Percentiles rank a stretch among this genome's conserved stretches.
Conservation (phyloP, 2,113 vertebrate species). For the Trematocara nigrifrons region DNA sequence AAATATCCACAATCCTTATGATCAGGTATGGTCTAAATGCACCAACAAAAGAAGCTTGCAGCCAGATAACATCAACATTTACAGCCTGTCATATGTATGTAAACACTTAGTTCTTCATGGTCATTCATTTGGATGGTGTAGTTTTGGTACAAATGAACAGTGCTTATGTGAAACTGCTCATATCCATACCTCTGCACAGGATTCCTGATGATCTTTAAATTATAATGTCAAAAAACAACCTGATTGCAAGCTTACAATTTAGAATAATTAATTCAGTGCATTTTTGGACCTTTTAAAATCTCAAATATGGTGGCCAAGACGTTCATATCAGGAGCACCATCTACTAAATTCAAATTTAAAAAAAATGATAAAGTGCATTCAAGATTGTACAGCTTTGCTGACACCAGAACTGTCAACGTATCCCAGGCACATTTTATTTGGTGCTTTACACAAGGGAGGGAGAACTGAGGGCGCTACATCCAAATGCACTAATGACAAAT, state of each 20-base stretch:
- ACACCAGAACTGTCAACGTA: background rate
- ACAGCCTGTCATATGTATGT: background rate
- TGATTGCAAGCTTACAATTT: background rate
- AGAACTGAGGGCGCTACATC: fast-evolving
- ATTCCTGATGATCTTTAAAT: background rate
- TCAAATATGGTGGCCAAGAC: background rate
- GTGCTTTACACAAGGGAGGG: background rate
- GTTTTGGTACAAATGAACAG: background rate
- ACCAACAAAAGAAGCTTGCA: background rate
- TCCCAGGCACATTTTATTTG: background rate
- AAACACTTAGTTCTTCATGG: background rate
- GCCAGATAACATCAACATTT: background rate
- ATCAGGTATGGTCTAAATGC: background rate
- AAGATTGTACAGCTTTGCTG: background rate
- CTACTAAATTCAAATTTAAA: background rate
- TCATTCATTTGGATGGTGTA: background rate
- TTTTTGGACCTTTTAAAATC: background rate
- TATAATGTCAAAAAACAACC: too few species aligned
- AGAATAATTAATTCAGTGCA: background rate
- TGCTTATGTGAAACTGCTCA: background rate
- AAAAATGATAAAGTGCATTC: background rate
- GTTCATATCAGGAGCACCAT: fast-evolving
- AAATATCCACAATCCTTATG: background rate
- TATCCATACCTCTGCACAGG: background rate
- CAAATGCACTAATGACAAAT: background rate